These are phyloP conservation scores for Cryptotis parvus DNA, from an alignment of 2,113 vertebrate genomes.

Conservation along the genomic window DNA sequence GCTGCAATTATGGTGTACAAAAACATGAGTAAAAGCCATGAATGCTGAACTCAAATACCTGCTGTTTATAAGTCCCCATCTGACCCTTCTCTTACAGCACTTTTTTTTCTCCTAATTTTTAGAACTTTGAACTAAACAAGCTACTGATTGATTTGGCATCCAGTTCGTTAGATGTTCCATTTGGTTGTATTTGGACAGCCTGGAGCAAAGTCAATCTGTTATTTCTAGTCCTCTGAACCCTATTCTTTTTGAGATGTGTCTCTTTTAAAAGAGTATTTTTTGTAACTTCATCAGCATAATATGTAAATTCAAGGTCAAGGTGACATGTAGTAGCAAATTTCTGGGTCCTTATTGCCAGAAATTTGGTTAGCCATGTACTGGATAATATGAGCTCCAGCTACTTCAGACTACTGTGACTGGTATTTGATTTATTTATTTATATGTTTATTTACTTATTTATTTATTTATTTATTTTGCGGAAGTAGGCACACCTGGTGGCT, in stretches of 20 bases:
- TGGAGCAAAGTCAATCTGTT: constrained; percentile 73
- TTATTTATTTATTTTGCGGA: no score
- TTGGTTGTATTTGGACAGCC: constrained; percentile 75
- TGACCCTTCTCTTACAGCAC: neutral
- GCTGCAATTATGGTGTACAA: constrained; percentile 58
- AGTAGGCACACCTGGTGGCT: no score
- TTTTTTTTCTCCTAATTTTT: constrained; percentile 53
- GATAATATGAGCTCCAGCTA: neutral
- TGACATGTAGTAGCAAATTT: neutral
- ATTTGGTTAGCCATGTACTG: neutral
- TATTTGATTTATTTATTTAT: no score
- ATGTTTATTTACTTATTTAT: no score
- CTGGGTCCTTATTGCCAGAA: neutral
- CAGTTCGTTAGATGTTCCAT: constrained; percentile 58
- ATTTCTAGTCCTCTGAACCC: constrained; percentile 33
- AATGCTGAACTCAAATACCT: constrained; percentile 65
- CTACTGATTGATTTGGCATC: constrained; percentile 69
- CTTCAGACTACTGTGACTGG: neutral
- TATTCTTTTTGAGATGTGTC: neutral
- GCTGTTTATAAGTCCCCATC: constrained; percentile 18
- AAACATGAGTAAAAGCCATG: constrained; percentile 48
- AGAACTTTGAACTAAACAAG: constrained; percentile 66
- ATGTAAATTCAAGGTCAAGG: constrained; percentile 16
- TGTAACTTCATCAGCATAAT: neutral
- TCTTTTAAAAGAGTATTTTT: neutral